Base-by-base conservation (phyloP, 1,140 invertebrate species). In the Bathynomus jamesi region DNA sequence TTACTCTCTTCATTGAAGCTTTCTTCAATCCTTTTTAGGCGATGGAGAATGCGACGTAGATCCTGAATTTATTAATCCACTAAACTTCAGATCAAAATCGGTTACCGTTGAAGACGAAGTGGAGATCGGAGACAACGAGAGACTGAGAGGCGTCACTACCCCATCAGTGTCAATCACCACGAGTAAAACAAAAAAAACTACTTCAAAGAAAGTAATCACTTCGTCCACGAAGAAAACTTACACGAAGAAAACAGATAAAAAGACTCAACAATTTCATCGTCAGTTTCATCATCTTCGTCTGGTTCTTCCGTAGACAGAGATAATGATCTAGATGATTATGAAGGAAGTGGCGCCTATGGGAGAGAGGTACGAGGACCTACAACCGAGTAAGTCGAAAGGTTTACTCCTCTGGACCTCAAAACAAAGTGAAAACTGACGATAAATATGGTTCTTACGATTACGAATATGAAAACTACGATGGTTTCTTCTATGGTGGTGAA, bases 1-100 rank as follows among this genome's bases (percentile, higher is more conserved):
- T n/a, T n/a, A n/a, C n/a, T n/a, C n/a, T n/a, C n/a, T n/a, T n/a
- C n/a, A n/a, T n/a, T n/a, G n/a, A n/a, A n/a, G n/a, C n/a, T n/a
- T n/a, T n/a, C n/a, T n/a, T n/a, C n/a, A 29, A 53, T 64, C 28
- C 46, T 62, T 68, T 40, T 30, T 84, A 78, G 79, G 79, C 70
- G 85, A 86, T 67, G 88, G 89, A 0, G 85, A 88, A 80, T 91
- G 89, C 79, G 83, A 82, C 21, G 80, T 87, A 69, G 77, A 84
- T 4, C 84, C 85, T 25, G 83, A 84, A 28, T 79, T 85, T 75
- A 85, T 90, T 0, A 93, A 94, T 82, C 89, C 90, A 0, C 80
- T 92, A 1, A 86, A 87, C 65, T 80, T 91, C 3, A 67, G 63
- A 28, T 28, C 60, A 3, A 53, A 53, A 13, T 13, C 8, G 28